phyloP scores from a whole-genome alignment of 2,797 vertebrate genomes.

The Falco concolor region DNA sequence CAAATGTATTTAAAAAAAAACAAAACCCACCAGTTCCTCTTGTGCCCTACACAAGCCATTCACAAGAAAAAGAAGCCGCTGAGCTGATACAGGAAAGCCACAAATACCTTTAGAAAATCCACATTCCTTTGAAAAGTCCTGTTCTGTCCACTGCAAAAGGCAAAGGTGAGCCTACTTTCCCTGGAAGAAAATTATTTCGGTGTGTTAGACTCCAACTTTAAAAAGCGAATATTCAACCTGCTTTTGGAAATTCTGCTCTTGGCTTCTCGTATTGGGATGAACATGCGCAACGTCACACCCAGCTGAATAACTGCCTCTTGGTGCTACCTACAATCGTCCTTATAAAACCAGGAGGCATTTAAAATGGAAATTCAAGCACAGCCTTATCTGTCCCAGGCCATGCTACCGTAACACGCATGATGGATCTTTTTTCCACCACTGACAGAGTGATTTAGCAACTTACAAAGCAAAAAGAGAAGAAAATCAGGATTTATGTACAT shows the following conservation, averaged over 20 bases:
- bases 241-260: background rate
- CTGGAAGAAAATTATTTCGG: background rate
- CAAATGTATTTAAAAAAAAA: background rate
- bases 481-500: background rate
- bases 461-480: background rate
- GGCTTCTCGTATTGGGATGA: background rate
- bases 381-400: background rate
- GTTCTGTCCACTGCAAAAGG: background rate
- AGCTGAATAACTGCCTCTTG: too few species aligned
- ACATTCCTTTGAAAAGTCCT: background rate
- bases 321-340: background rate
- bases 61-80: background rate
- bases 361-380: background rate
- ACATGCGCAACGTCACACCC: rapidly evolving
- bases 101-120: background rate
- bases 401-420: background rate
- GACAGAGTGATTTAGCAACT: background rate
- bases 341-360: background rate
- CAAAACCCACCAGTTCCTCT: background rate
- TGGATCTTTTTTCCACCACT: background rate
- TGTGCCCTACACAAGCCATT: background rate
- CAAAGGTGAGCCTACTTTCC: background rate
- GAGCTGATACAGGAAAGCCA: background rate
- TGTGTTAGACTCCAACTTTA: background rate
- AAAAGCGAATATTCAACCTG: rapidly evolving